Evolutionary conservation across 2,113 vertebrate species (phyloP).

Genomic region (Oncorhynchus gorbuscha): DNA sequence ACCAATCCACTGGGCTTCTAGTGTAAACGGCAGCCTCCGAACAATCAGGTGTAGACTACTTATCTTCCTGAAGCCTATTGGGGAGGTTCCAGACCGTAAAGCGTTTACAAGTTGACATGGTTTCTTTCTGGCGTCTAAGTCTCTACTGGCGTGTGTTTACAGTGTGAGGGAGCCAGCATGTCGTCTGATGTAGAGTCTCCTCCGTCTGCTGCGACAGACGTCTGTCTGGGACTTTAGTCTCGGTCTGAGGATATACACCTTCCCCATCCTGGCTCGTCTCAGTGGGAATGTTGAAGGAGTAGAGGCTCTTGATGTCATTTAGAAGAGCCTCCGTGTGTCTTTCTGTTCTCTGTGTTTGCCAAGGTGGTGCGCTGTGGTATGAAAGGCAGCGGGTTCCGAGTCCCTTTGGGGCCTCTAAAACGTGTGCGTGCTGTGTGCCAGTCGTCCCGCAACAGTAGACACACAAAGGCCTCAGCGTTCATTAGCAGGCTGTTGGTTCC

Average conservation of each 20-base stretch:
- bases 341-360: conserved; percentile 10
- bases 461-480: conserved; percentile 47
- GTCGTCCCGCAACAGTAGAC: conserved; percentile 1
- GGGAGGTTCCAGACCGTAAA: too few relatives aligned
- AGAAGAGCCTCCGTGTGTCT: neutral
- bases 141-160: conserved; percentile 6
- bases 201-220: conserved; percentile 4
- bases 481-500: conserved; percentile 42
- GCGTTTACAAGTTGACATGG: too few relatives aligned
- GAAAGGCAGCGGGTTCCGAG: neutral
- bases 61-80: too few relatives aligned
- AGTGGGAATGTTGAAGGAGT: neutral
- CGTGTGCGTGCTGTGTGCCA: conserved; percentile 1
- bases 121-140: too few relatives aligned
- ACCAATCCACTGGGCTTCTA: too few relatives aligned
- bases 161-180: neutral
- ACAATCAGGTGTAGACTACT: too few relatives aligned
- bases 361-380: conserved; percentile 1
- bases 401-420: conserved; percentile 28
- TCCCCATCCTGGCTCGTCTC: neutral
- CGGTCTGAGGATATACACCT: neutral
- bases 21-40: too few relatives aligned
- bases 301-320: neutral
- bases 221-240: neutral
- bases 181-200: neutral